These are phyloP conservation scores for Bombus sylvicola DNA, from an alignment of 1,140 invertebrate genomes.

Conservation along the genomic window DNA sequence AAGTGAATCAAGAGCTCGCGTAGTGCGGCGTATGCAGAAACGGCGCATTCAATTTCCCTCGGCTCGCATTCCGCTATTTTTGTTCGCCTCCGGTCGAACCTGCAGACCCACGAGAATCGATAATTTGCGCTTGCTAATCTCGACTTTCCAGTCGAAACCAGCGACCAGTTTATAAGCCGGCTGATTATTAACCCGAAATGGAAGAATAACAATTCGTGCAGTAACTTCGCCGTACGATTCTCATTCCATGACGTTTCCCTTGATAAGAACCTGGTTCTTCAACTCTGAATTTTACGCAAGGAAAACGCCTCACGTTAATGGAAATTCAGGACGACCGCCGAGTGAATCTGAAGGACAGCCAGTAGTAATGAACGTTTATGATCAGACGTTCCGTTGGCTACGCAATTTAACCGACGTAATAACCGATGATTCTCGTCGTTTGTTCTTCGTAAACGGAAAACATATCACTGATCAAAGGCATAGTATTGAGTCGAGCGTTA, in stretches of 20 bases:
- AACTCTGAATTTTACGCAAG: background rate
- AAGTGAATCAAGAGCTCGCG: constrained; percentile 68
- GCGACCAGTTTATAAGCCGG: too few species aligned
- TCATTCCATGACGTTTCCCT: background rate
- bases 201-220: constrained; percentile 23
- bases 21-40: constrained; percentile 68
- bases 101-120: background rate
- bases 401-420: background rate
- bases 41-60: constrained; percentile 44
- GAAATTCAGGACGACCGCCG: background rate
- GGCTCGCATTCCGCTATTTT: constrained; percentile 44
- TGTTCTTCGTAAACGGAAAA: background rate
- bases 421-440: background rate
- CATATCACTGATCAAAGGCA: background rate
- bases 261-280: background rate
- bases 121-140: constrained; percentile 42
- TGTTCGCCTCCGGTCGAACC: background rate
- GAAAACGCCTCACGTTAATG: background rate
- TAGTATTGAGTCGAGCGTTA: background rate
- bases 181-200: constrained; percentile 45
- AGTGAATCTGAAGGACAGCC: background rate
- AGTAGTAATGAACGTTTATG: constrained; percentile 8
- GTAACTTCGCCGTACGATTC: background rate
- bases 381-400: background rate
- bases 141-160: background rate